Evolutionary conservation across 2,888 invertebrate species (phyloP), one percentile per base, ranked within the genome.

Genomic region (Mechanitis mazaeus): DNA sequence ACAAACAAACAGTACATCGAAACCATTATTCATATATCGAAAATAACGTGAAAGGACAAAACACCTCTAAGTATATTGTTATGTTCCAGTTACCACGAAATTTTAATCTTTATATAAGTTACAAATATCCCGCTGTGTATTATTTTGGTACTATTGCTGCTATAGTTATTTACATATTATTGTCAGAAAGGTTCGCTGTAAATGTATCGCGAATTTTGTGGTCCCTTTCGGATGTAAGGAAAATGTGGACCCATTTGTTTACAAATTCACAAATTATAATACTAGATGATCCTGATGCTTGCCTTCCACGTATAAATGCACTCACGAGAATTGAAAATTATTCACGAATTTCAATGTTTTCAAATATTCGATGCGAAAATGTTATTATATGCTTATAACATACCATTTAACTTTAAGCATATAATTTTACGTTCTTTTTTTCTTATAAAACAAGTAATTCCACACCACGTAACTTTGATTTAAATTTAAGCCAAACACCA

Each of bases 191-290:
- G 50, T 50, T 50, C 50, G 31, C 31, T 50, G 50, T 28, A 31
- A 50, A 50, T 50, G 50, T 50, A 50, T 50, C 50, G 50, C 50
- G 31, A 50, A 50, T 50, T 31, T 50, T 50, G 50, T 31, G 50
- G 50, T 31, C 50, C 50, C 50, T 50, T 20, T 50, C 50, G 7
- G 50, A 31, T 50, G 50, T 50, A 31, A 50, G 50, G 50, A 42
- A 42, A 11, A 50, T 7, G 50, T 50, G 50, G 50, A 50, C 50
- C 50, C 28, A 50, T 50, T 50, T 50, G 50, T 50, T 50, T 31
- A 50, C 50, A 50, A 50, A 50, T 50, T 50, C 50, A 28, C 28
- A 6, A 50, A 50, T 50, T 50, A 50, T 50, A 50, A 50, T 50
- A 50, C 28, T 31, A 31, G 31, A 50, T 50, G 50, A 50, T 50